Conservation (phyloP, 30 jellyfish, hydroid and myxozoan species). For the Aurelia aurita region DNA sequence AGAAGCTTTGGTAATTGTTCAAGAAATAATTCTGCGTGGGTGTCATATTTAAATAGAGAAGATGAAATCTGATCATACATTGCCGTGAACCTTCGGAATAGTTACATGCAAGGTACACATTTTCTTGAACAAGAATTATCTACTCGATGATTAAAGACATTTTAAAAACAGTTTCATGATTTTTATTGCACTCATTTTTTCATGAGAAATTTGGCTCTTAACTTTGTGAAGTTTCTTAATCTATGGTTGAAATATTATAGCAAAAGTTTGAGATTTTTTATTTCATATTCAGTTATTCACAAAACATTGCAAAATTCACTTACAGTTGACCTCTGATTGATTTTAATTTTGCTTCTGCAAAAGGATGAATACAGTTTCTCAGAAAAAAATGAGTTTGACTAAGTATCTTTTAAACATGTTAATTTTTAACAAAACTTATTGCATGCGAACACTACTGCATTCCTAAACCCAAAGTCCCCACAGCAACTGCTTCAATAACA, state of each 20-base stretch:
- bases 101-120: background rate
- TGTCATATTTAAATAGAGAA: slow-evolving; percentile 30
- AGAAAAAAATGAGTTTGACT: background rate
- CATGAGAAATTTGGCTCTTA: too few species aligned
- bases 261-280: background rate
- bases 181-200: too few species aligned
- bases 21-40: slow-evolving; percentile 25
- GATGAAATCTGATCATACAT: slow-evolving; percentile 10
- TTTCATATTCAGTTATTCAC: background rate
- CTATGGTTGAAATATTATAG: background rate
- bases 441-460: too few species aligned
- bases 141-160: background rate
- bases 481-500: background rate
- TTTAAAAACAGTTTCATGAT: background rate
- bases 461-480: background rate
- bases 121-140: background rate
- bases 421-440: background rate
- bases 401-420: background rate
- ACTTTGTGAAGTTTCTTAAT: too few species aligned
- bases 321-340: background rate
- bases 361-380: background rate
- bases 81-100: background rate
- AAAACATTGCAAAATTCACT: background rate
- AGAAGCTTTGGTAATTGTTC: slow-evolving; percentile 24
- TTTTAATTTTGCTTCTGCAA: background rate